Conservation (phyloP, 1,140 invertebrate genomes). For the Eubasilissa regina region DNA sequence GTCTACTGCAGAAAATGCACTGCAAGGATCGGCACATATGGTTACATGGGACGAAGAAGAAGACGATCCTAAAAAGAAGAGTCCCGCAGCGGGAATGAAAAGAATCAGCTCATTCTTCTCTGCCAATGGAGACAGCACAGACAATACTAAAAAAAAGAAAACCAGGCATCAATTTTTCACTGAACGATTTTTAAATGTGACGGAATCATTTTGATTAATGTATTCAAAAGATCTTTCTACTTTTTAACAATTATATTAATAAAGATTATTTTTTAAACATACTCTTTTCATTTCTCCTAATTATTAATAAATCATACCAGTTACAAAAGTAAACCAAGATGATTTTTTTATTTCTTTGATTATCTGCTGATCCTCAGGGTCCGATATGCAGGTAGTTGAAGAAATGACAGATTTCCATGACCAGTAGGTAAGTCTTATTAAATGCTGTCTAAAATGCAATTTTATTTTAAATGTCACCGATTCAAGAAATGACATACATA, state of each 20-base stretch:
- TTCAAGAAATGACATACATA: too few relatives aligned
- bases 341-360: too few relatives aligned
- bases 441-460: too few relatives aligned
- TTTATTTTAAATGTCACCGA: too few relatives aligned
- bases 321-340: too few relatives aligned
- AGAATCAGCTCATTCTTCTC: slow-evolving; percentile 76
- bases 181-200: slow-evolving; percentile 70
- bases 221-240: background rate
- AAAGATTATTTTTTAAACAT: background rate
- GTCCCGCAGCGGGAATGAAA: slow-evolving; percentile 65
- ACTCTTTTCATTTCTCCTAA: too few relatives aligned
- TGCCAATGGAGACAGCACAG: slow-evolving; percentile 63
- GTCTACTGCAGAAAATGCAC: slow-evolving; percentile 91
- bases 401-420: too few relatives aligned
- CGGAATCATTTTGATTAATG: slow-evolving; percentile 66
- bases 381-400: too few relatives aligned
- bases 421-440: too few relatives aligned
- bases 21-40: slow-evolving; percentile 82
- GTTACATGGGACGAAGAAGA: slow-evolving; percentile 84
- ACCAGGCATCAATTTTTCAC: slow-evolving; percentile 75
- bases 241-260: slow-evolving; percentile 3
- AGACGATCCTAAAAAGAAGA: slow-evolving; percentile 68
- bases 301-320: too few relatives aligned
- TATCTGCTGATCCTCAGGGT: too few relatives aligned
- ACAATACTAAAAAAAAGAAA: slow-evolving; percentile 65